phyloP scores from a whole-genome alignment of 2,888 invertebrate species.

The Drosophila tripunctata region DNA sequence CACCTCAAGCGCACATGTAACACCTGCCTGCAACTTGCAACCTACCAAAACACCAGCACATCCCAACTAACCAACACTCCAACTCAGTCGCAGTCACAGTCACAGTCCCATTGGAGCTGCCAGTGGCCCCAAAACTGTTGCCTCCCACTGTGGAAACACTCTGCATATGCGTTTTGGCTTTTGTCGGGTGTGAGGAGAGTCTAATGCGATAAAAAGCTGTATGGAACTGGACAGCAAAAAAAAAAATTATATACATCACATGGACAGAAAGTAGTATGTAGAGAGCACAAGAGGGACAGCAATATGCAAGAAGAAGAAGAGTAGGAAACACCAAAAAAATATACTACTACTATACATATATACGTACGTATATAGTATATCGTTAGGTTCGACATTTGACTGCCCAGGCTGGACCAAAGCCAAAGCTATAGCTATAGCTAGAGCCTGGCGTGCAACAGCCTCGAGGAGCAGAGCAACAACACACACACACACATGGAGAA shows the following conservation, averaged over 20 bases:
- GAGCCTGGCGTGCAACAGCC: constrained; percentile 49
- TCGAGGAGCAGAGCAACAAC: constrained; percentile 39
- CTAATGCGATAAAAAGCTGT: constrained; percentile 61
- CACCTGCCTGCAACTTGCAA: background rate
- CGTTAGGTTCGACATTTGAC: constrained; percentile 72
- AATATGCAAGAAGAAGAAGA: constrained; percentile 1
- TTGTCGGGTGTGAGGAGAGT: constrained; percentile 28
- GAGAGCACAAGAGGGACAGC: constrained; percentile 13
- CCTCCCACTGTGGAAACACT: constrained; percentile 4
- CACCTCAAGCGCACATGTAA: constrained; percentile 44
- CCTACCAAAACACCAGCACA: background rate
- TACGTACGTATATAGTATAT: too few species aligned
- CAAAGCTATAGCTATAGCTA: constrained; percentile 20
- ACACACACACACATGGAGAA: constrained; percentile 16
- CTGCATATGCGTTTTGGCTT: constrained; percentile 54
- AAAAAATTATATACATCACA: constrained; percentile 31
- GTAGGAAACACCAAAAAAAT: constrained; percentile 10
- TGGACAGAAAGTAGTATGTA: constrained; percentile 2
- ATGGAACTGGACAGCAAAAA: constrained; percentile 40
- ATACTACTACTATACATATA: too few species aligned
- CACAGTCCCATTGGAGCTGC: too few species aligned
- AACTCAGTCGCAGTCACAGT: too few species aligned
- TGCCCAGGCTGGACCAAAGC: constrained; percentile 52
- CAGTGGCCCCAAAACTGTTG: too few species aligned
- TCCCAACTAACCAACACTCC: background rate